Conservation (phyloP, 2,113 vertebrate genomes). For the Prinia subflava region DNA sequence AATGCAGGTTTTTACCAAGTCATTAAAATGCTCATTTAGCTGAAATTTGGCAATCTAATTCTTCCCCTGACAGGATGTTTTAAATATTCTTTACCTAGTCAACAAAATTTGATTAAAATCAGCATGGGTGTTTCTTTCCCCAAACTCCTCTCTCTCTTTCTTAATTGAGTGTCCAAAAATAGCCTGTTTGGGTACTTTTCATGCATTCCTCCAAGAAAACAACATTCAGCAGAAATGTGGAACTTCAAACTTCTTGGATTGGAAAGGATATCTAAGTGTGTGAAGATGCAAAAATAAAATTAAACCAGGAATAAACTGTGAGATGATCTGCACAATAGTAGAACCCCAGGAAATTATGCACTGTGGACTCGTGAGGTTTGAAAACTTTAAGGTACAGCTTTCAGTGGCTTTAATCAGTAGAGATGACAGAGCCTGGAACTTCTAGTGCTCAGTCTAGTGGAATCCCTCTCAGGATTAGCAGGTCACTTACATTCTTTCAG, state of each 20-base stretch:
- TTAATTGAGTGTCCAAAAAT: background rate
- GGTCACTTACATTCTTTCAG: background rate
- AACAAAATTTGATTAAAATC: conserved; percentile 36
- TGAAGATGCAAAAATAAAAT: background rate
- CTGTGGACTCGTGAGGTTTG: background rate
- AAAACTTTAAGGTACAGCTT: background rate
- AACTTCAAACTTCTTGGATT: background rate
- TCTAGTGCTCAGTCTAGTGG: background rate
- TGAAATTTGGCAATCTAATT: conserved; percentile 2
- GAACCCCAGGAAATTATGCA: background rate
- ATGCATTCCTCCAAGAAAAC: background rate
- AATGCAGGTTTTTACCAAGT: background rate
- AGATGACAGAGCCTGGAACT: background rate
- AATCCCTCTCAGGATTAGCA: background rate
- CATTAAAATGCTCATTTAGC: background rate
- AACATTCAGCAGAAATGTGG: background rate
- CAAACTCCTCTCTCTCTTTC: background rate
- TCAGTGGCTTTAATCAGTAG: background rate
- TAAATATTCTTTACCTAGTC: conserved; percentile 18
- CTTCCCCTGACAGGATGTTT: background rate
- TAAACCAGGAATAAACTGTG: background rate
- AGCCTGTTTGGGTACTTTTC: background rate
- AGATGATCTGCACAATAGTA: background rate
- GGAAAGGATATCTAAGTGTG: background rate
- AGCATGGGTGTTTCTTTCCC: background rate